phyloP scores from a whole-genome alignment of 2,888 invertebrate genomes.

The Miltochrista miniata region DNA sequence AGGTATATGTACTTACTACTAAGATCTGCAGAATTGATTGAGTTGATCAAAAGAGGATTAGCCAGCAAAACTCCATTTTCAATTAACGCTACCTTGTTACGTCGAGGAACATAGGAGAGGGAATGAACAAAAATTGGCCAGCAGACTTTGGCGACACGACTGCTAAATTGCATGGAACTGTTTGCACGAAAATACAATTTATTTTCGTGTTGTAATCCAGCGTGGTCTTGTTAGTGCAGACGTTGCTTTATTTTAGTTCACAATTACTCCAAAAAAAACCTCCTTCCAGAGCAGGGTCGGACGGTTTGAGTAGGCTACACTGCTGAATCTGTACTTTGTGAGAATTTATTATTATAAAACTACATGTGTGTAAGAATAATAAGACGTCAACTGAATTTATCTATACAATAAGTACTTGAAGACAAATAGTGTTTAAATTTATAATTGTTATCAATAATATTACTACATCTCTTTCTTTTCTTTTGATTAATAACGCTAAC shows the following conservation, averaged over 20 bases:
- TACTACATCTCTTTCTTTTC: too few relatives aligned
- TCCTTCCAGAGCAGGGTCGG: too few relatives aligned
- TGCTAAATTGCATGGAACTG: constrained; percentile 60
- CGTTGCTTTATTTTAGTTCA: constrained; percentile 52
- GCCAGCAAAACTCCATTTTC: constrained; percentile 71
- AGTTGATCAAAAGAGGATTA: constrained; percentile 50
- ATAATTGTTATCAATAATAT: too few relatives aligned
- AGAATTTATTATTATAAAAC: too few relatives aligned
- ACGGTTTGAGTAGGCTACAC: too few relatives aligned
- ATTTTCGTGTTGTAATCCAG: constrained; percentile 61
- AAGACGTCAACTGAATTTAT: too few relatives aligned
- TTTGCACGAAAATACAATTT: constrained; percentile 54
- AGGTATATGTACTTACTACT: constrained; percentile 14
- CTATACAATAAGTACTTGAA: too few relatives aligned
- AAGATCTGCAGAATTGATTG: constrained; percentile 43
- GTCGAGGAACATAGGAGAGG: constrained; percentile 45
- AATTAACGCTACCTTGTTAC: constrained; percentile 76
- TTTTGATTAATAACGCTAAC: too few relatives aligned
- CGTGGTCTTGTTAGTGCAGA: constrained; percentile 52
- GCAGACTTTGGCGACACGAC: constrained; percentile 53
- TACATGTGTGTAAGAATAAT: too few relatives aligned
- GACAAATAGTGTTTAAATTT: too few relatives aligned
- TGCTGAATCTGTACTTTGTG: too few relatives aligned
- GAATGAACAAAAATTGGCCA: constrained; percentile 54
- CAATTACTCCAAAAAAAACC: constrained; percentile 41